Evolutionary conservation across 1,140 invertebrate genomes (phyloP).

Genomic region (Trachymyrmex cornetzi): DNA sequence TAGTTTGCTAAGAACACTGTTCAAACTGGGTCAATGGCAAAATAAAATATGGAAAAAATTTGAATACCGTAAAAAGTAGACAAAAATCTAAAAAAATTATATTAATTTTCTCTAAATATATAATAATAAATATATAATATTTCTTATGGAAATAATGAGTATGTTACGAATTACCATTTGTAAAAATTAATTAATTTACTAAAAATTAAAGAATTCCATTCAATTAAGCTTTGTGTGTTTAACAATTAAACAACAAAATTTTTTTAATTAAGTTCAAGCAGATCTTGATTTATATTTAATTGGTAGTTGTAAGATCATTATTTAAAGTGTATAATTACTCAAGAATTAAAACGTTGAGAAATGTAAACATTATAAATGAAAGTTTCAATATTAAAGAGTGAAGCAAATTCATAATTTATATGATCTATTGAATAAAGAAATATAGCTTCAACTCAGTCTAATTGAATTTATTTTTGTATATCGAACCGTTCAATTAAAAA

Average conservation of each 20-base stretch:
- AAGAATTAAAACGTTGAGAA: not conserved
- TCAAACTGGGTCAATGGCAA: constrained; percentile 17
- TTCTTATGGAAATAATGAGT: not conserved
- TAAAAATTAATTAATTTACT: not conserved
- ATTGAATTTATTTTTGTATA: not conserved
- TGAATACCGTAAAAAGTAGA: not conserved
- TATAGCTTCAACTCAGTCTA: not conserved
- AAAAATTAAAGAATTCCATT: not conserved
- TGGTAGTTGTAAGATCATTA: not conserved
- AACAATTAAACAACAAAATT: not conserved
- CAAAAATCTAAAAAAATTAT: not conserved
- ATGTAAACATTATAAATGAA: not conserved
- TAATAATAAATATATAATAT: constrained; percentile 4
- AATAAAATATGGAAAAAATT: constrained; percentile 1
- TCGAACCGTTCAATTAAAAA: not conserved
- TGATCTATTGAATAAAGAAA: not conserved
- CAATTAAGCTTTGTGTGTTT: not conserved
- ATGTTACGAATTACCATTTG: not conserved
- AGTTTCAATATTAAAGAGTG: not conserved
- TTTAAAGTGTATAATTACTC: not conserved
- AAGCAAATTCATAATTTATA: not conserved
- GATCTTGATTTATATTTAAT: not conserved
- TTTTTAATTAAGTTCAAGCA: not conserved
- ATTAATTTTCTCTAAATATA: not conserved
- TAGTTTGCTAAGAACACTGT: not conserved